Evolutionary conservation across 2,113 vertebrate genomes (phyloP), one percentile per base, ranked within the genome.

Genomic region (Notechis scutatus): DNA sequence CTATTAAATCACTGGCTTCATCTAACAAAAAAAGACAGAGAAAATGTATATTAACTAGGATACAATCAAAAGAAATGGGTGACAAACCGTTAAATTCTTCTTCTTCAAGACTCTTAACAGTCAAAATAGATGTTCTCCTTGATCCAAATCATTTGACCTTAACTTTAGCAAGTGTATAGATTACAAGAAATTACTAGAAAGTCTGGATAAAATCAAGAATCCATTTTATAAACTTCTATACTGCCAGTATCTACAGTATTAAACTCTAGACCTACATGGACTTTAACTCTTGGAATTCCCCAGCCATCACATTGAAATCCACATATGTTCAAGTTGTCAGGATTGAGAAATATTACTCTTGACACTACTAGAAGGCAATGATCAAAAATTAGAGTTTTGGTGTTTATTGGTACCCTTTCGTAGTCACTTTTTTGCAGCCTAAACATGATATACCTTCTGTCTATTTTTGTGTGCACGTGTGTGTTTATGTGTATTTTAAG

Each of bases 61-160:
- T 69, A 29, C 74, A 81, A 34, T 81, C 34, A 81, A 81, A 42
- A 42, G 34, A 42, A 81, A 39, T 81, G 34, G 34, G 6, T 81
- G 34, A 9, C 3, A 1, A 81, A 39, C 3, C 0, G 18, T 81
- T 42, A 81, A 42, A 81, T 81, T 42, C 3, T 81, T 34, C 61
- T 64, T 74, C 74, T 81, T 81, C 34, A 81, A 81, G 74, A 39
- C 74, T 47, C 45, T 47, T 47, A 47, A 47, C 47, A 47, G 47
- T 47, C 47, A 47, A 47, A 47, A 8, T 50, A 50, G 47, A 50
- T 0, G 0, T 87, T 87, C 39, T 94, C 56, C n/a, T 85, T 26
- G 14, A 74, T 74, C 91, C 90, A 93, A 14, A 6, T 91, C 89
- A 96, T 50, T 85, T 95, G 92, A 92, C 26, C 26, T 87, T 90